Percentiles rank a stretch among this genome's conserved stretches.
Evolutionary conservation across 2,888 invertebrate genomes (phyloP).

Genomic region (Gastracanthus pulcherrimus): DNA sequence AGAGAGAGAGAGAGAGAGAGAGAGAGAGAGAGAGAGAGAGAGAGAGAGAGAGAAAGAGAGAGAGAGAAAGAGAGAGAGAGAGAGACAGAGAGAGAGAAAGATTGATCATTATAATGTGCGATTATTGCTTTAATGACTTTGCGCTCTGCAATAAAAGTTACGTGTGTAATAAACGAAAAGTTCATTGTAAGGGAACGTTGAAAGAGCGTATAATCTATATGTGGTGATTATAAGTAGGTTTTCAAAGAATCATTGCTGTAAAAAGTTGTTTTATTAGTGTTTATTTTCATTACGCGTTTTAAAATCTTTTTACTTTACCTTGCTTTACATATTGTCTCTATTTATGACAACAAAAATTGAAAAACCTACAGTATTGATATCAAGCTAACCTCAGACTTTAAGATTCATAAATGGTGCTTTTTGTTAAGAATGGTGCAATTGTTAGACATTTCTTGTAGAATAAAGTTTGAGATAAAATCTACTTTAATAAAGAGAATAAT

Average conservation of each 20-base stretch:
- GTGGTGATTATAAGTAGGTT: background rate
- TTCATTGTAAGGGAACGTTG: background rate
- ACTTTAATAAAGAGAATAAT: no score
- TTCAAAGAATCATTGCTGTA: background rate
- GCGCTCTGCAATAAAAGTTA: constrained; percentile 14
- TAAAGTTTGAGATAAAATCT: no score
- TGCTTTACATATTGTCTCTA: background rate
- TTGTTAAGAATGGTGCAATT: no score
- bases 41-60: background rate
- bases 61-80: background rate
- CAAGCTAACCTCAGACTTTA: no score
- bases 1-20: background rate
- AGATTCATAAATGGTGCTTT: no score
- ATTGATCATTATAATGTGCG: background rate
- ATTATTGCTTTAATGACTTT: constrained; percentile 41
- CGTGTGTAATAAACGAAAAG: background rate
- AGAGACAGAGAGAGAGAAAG: background rate
- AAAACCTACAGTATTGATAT: no score
- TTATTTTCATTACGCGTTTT: background rate
- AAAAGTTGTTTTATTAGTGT: background rate
- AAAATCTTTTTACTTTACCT: background rate
- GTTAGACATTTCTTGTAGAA: no score
- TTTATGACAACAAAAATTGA: background rate
- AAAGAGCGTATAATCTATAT: background rate
- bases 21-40: background rate